Evolutionary conservation across 2,113 vertebrate genomes (phyloP).

Genomic region (Fulmarus glacialis): DNA sequence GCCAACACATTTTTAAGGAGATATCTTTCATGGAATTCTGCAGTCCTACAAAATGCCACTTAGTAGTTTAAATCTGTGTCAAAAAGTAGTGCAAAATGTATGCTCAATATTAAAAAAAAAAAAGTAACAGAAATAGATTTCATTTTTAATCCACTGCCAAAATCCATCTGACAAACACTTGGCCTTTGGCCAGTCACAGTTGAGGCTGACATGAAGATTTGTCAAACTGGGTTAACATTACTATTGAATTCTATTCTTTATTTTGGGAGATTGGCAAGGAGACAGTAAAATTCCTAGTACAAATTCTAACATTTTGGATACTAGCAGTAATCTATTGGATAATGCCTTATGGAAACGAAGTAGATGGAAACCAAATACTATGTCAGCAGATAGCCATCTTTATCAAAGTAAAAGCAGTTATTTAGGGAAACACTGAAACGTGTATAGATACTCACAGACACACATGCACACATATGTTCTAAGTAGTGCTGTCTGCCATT

Average conservation of each 20-base stretch:
- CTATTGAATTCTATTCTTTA: constrained; percentile 14
- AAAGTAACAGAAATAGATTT: constrained; percentile 40
- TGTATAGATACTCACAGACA: background rate
- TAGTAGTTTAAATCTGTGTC: background rate
- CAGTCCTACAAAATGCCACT: background rate
- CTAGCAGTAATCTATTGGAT: background rate
- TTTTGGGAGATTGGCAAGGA: background rate
- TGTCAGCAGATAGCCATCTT: background rate
- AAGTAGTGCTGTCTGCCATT: background rate
- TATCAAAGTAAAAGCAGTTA: background rate
- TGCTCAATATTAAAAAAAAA: background rate
- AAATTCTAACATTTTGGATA: background rate
- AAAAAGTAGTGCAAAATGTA: constrained; percentile 12
- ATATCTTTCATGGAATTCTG: background rate
- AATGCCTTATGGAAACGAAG: background rate
- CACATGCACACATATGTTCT: background rate
- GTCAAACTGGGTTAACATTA: constrained; percentile 24
- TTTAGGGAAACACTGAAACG: background rate
- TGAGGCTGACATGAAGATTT: constrained; percentile 16
- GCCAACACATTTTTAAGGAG: background rate
- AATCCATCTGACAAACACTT: constrained; percentile 38
- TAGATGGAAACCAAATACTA: background rate
- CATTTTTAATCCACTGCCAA: constrained; percentile 47
- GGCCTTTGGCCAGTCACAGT: constrained; percentile 18
- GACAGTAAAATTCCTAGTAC: background rate